Conservation (phyloP, 2,113 vertebrate species). For the Nettapus auritus region DNA sequence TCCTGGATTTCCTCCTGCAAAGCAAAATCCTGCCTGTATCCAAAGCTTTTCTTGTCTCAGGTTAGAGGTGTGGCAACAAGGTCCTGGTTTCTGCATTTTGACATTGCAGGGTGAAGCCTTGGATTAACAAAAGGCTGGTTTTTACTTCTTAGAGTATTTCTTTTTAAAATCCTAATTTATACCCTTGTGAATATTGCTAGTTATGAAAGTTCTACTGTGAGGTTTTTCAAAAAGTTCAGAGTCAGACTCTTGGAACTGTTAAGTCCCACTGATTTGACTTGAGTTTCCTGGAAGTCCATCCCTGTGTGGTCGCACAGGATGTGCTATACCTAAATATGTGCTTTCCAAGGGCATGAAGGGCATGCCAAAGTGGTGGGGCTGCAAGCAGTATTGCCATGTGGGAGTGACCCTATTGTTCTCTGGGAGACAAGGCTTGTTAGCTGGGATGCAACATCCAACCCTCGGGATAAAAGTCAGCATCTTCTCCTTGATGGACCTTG, state of each 20-base stretch:
- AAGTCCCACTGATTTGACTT: background rate
- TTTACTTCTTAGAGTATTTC: background rate
- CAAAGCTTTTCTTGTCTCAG: background rate
- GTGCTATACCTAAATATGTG: background rate
- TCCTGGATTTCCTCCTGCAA: slow-evolving; percentile 11
- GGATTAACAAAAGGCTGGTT: background rate
- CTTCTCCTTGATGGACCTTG: background rate
- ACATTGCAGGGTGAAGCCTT: background rate
- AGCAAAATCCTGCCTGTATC: background rate
- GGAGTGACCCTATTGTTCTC: background rate
- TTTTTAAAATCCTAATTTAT: slow-evolving; percentile 36
- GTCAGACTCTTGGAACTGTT: background rate
- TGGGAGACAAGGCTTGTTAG: background rate
- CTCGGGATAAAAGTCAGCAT: background rate
- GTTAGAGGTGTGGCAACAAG: background rate
- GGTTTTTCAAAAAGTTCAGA: background rate
- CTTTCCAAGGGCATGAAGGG: fast-evolving
- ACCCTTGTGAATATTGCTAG: background rate
- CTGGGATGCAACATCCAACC: background rate
- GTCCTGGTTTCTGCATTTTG: background rate
- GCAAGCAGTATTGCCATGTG: background rate
- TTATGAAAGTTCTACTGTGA: background rate
- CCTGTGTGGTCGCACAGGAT: background rate
- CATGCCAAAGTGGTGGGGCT: fast-evolving
- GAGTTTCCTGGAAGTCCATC: background rate